phyloP scores from a whole-genome alignment of 1,140 invertebrate genomes.

The Apis mellifera region Amel_HAv3.1 CM009936.2:9626001-9626500 shows the following conservation, averaged over 20 bases:
- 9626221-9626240: background rate
- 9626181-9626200: conserved; percentile 11
- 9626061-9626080: conserved; percentile 23
- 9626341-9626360: conserved; percentile 29
- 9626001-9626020: background rate
- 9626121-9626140: conserved; percentile 31
- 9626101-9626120: conserved; percentile 22
- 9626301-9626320: conserved; percentile 70
- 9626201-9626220: conserved; percentile 6
- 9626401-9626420: background rate
- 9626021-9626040: conserved; percentile 31
- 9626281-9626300: conserved; percentile 80
- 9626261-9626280: conserved; percentile 61
- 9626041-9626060: conserved; percentile 56
- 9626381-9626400: background rate
- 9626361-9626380: too few relatives aligned
- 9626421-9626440: background rate
- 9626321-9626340: conserved; percentile 51
- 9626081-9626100: background rate
- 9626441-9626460: background rate
- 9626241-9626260: conserved; percentile 22
- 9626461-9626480: conserved; percentile 21
- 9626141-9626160: conserved; percentile 14
- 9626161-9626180: conserved; percentile 36
- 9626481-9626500: conserved; percentile 39